These are phyloP conservation scores for Hippocampus guttulatus DNA, from an alignment of 2,113 vertebrate genomes.

Conservation along the genomic window DNA sequence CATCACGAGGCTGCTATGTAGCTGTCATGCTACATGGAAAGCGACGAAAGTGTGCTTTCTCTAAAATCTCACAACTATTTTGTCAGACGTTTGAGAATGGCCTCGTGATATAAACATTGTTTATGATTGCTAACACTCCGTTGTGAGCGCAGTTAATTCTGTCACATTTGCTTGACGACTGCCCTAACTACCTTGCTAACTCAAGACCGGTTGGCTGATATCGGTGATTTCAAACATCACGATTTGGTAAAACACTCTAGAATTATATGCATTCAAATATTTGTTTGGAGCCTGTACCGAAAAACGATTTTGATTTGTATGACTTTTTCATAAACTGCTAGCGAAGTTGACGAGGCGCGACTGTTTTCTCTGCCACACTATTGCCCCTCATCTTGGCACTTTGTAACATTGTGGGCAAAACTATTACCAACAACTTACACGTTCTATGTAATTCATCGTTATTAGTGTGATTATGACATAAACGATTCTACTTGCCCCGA, in stretches of 20 bases:
- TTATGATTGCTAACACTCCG: neutral
- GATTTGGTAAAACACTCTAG: neutral
- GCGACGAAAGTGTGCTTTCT: neutral
- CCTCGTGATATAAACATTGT: neutral
- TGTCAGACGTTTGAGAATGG: constrained; percentile 1
- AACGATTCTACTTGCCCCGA: too few species aligned
- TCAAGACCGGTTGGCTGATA: neutral
- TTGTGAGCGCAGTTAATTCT: neutral
- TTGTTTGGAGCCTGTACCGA: neutral
- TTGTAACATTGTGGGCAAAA: too few species aligned
- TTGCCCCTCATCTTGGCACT: too few species aligned
- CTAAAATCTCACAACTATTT: neutral
- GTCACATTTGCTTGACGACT: neutral
- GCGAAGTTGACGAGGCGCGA: too few species aligned
- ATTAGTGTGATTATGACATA: too few species aligned
- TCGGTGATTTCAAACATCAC: neutral
- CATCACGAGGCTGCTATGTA: constrained; percentile 52
- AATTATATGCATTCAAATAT: neutral
- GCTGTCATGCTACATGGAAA: constrained; percentile 47
- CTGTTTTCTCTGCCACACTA: too few species aligned
- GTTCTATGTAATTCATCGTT: too few species aligned
- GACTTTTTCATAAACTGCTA: too few species aligned
- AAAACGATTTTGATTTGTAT: too few species aligned
- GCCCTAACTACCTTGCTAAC: neutral
- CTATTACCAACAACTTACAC: too few species aligned